Percentiles rank a stretch among this genome's conserved stretches.
These are phyloP conservation scores for Nematopogon swammerdamellus DNA, from an alignment of 2,888 invertebrate species.

Conservation along the genomic window DNA sequence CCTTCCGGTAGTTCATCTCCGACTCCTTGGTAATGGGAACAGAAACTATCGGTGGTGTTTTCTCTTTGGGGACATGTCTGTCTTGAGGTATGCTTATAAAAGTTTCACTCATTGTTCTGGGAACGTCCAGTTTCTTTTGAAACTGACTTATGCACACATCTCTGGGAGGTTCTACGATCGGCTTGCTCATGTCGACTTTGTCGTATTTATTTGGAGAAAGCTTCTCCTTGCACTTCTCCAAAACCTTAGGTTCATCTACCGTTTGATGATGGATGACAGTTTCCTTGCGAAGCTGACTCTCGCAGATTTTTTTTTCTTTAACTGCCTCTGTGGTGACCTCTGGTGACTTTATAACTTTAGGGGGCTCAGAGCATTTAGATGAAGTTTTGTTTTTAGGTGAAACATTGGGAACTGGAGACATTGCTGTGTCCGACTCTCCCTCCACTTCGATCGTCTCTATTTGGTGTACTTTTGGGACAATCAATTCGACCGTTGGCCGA, in stretches of 20 bases:
- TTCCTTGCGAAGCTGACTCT: slow-evolving; percentile 38
- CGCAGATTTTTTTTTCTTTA: slow-evolving; percentile 26
- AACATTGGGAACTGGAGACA: slow-evolving; percentile 22
- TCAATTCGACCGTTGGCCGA: slow-evolving; percentile 28
- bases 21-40: slow-evolving; percentile 32
- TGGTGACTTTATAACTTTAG: slow-evolving; percentile 30
- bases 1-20: slow-evolving; percentile 15
- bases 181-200: slow-evolving; percentile 39
- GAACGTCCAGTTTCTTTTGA: slow-evolving; percentile 30
- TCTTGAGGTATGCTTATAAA: neutral
- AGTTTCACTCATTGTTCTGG: slow-evolving; percentile 16
- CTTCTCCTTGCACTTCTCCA: slow-evolving; percentile 24
- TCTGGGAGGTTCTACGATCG: slow-evolving; percentile 34
- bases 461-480: slow-evolving; percentile 32
- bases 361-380: slow-evolving; percentile 32
- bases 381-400: slow-evolving; percentile 35
- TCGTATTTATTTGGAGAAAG: slow-evolving; percentile 38
- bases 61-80: neutral
- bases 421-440: slow-evolving; percentile 35
- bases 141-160: slow-evolving; percentile 21
- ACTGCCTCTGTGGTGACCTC: slow-evolving; percentile 24
- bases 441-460: slow-evolving; percentile 44
- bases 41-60: neutral
- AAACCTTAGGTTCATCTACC: slow-evolving; percentile 28
- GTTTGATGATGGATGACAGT: slow-evolving; percentile 46